Percentiles rank a stretch among this genome's conserved stretches.
Evolutionary conservation across 2,888 invertebrate genomes (phyloP).

Genomic region (Patella depressa): DNA sequence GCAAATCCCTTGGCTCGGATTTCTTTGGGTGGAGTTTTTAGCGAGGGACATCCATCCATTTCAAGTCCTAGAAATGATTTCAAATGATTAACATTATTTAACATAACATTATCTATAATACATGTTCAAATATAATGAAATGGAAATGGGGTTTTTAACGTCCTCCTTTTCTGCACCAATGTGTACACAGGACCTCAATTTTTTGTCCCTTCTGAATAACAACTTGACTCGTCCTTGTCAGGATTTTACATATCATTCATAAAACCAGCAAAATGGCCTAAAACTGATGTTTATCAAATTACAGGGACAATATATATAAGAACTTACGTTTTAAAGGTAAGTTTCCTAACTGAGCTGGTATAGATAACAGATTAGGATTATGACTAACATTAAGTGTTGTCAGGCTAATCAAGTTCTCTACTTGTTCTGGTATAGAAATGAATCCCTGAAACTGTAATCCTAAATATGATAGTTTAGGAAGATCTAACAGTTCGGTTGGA

Average conservation of each 20-base stretch:
- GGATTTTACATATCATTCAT: too few species aligned
- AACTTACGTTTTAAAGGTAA: conserved; percentile 55
- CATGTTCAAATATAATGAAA: too few species aligned
- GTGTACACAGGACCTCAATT: too few species aligned
- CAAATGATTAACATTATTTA: background rate
- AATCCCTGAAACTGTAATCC: conserved; percentile 61
- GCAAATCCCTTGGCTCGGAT: conserved; percentile 64
- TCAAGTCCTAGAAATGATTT: conserved; percentile 48
- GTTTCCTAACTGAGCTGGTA: conserved; percentile 54
- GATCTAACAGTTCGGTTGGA: conserved; percentile 54
- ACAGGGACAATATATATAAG: background rate
- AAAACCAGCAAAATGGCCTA: too few species aligned
- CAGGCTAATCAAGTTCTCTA: conserved; percentile 51
- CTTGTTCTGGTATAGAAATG: conserved; percentile 58
- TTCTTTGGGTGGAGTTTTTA: conserved; percentile 69
- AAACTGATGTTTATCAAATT: too few species aligned
- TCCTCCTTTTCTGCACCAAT: too few species aligned
- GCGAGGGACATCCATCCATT: conserved; percentile 58
- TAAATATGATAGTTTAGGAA: conserved; percentile 52
- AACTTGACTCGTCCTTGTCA: too few species aligned
- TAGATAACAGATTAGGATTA: conserved; percentile 57
- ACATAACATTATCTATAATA: background rate
- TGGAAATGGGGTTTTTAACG: too few species aligned
- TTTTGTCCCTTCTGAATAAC: too few species aligned
- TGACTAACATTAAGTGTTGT: conserved; percentile 48